Percentiles rank a stretch among this genome's conserved stretches.
Conservation (phyloP, 2,113 vertebrate species). For the Corythornis madagascariensis region DNA sequence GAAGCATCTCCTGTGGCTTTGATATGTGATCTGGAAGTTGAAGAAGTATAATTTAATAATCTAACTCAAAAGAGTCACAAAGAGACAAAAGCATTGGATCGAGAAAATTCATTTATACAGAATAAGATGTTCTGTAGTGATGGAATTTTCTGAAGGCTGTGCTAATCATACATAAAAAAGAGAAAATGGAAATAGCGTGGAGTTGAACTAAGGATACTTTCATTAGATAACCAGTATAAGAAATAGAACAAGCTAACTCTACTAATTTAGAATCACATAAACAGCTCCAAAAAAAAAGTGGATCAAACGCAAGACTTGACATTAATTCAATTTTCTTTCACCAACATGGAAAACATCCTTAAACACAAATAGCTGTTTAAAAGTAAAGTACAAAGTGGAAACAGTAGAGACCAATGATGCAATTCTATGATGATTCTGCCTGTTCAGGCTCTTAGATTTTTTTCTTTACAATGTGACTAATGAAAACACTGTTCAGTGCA, state of each 20-base stretch:
- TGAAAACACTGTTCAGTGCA: not conserved
- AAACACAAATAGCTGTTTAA: not conserved
- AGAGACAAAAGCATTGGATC: not conserved
- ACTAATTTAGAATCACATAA: not conserved
- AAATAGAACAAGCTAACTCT: not conserved
- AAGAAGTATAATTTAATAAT: slow-evolving; percentile 46
- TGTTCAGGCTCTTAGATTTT: not conserved
- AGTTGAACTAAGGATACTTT: not conserved
- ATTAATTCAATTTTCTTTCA: not conserved
- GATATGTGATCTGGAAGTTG: slow-evolving; percentile 24
- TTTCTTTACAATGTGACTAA: not conserved
- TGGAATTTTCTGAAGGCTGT: slow-evolving; percentile 14
- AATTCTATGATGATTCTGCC: not conserved
- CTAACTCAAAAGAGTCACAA: slow-evolving; percentile 6
- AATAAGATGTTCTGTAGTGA: slow-evolving; percentile 1
- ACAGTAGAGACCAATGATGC: not conserved
- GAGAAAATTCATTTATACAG: not conserved
- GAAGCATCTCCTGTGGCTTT: slow-evolving; percentile 13
- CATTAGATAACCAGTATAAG: not conserved
- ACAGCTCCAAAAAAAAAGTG: not conserved
- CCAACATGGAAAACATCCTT: not conserved
- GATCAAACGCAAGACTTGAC: not conserved
- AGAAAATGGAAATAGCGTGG: not conserved
- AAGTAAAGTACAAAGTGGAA: not conserved
- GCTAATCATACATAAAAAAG: slow-evolving; percentile 10